phyloP scores from a whole-genome alignment of 2,797 vertebrate species.

The Clamator glandarius region DNA sequence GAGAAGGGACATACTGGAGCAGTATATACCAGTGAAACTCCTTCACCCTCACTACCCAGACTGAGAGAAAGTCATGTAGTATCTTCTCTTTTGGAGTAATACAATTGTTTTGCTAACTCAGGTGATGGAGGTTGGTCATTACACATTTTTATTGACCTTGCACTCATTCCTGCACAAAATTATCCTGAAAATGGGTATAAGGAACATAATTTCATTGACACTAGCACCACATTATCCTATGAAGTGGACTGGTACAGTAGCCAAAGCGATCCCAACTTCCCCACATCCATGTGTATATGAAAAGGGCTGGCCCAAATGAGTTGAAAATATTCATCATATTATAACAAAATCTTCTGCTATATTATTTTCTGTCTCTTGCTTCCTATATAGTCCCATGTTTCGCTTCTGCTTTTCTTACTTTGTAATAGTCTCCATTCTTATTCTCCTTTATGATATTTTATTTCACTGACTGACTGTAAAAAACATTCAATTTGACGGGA shows the following conservation, averaged over 20 bases:
- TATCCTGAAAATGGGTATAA: background rate
- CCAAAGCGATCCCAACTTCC: background rate
- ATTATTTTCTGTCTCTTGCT: background rate
- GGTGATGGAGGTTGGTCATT: background rate
- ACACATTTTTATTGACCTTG: background rate
- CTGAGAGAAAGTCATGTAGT: background rate
- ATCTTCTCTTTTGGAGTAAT: background rate
- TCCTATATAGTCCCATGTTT: background rate
- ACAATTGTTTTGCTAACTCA: background rate
- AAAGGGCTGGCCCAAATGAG: background rate
- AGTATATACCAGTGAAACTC: background rate
- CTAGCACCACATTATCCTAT: background rate
- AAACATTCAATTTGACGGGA: background rate
- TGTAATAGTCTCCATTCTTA: background rate
- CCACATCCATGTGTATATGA: background rate
- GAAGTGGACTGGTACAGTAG: background rate
- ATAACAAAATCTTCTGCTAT: background rate
- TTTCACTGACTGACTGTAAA: background rate
- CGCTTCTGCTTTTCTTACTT: constrained; percentile 8
- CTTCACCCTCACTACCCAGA: background rate
- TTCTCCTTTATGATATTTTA: constrained; percentile 1
- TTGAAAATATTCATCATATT: background rate
- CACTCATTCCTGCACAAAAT: background rate
- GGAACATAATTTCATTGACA: background rate
- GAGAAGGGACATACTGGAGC: background rate